Evolutionary conservation across 37 sponge, comb jelly and placozoan species (phyloP).

Genomic region (Lycopodina hypogea): DNA sequence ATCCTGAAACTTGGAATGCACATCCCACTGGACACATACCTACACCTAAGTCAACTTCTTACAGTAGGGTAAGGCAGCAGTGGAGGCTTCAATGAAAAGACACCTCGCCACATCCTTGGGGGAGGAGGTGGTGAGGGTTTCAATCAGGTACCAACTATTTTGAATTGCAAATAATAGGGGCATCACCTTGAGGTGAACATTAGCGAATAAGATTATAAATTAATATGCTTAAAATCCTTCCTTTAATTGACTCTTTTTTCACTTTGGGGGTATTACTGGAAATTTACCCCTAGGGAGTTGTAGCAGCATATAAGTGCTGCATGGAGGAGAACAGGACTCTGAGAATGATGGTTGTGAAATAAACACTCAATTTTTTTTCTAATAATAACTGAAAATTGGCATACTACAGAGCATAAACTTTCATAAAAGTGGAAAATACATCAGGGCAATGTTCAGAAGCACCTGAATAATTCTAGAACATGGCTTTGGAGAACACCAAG

Average conservation of each 20-base stretch:
- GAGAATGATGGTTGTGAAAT: neutral
- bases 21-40: no score
- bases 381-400: neutral
- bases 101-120: no score
- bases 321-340: conserved; percentile 82
- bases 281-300: conserved; percentile 80
- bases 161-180: neutral
- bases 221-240: no score
- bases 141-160: conserved; percentile 3
- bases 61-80: no score
- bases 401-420: conserved; percentile 74
- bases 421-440: conserved; percentile 84
- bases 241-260: no score
- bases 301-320: conserved; percentile 92
- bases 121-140: no score
- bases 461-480: conserved; percentile 41
- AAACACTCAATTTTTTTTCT: neutral
- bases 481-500: conserved; percentile 32
- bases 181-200: no score
- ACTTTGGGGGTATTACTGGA: conserved; percentile 92
- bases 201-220: no score
- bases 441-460: conserved; percentile 66
- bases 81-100: no score
- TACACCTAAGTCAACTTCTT: no score
- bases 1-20: no score